Evolutionary conservation across 2,888 invertebrate genomes (phyloP).

Genomic region (Cataglyphis altisquamis): DNA sequence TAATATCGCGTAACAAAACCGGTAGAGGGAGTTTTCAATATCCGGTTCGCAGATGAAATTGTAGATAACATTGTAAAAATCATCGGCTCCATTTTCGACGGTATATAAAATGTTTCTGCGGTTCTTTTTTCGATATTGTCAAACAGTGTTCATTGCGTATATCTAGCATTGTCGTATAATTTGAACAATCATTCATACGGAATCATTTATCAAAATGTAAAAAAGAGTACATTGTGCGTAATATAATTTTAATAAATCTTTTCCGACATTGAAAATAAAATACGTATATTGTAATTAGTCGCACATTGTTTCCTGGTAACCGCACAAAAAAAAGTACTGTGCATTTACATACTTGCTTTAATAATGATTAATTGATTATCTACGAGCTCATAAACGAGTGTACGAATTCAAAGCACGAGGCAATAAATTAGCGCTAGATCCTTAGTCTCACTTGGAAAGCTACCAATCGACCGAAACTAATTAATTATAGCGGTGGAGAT

Average conservation of each 20-base stretch:
- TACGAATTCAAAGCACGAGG: slow-evolving; percentile 8
- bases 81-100: background rate
- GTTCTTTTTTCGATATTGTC: background rate
- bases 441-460: slow-evolving; percentile 48
- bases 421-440: slow-evolving; percentile 42
- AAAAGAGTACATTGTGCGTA: background rate
- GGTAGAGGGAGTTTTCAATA: slow-evolving; percentile 1
- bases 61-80: slow-evolving; percentile 20
- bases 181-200: background rate
- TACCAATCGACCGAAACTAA: slow-evolving; percentile 49
- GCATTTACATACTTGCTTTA: slow-evolving; percentile 1
- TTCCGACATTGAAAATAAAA: slow-evolving; percentile 1
- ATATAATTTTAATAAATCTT: slow-evolving; percentile 3
- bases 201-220: slow-evolving; percentile 22
- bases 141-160: background rate
- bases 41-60: slow-evolving; percentile 5
- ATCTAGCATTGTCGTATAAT: background rate
- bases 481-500: slow-evolving; percentile 51
- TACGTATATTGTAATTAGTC: background rate
- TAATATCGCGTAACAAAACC: slow-evolving; percentile 36
- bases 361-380: slow-evolving; percentile 35
- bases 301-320: background rate
- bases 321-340: background rate
- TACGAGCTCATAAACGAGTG: slow-evolving; percentile 32
- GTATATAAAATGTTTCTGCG: background rate